A percentile compares a stretch with the other conserved stretches of the same genome.
These are phyloP conservation scores for Notothenia rossii DNA, from an alignment of 2,113 vertebrate species.

Conservation along the genomic window DNA sequence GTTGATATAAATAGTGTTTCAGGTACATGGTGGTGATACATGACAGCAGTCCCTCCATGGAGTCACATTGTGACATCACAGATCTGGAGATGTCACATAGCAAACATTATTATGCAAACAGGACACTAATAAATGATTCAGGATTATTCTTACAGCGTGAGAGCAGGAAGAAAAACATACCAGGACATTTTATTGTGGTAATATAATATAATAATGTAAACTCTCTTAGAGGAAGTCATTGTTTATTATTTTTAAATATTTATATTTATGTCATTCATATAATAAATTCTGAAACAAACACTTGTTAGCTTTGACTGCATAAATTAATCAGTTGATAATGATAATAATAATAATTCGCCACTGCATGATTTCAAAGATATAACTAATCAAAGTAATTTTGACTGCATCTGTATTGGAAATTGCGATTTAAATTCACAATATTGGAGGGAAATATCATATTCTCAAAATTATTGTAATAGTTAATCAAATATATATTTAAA, in stretches of 20 bases:
- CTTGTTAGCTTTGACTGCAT: neutral
- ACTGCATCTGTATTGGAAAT: too few relatives aligned
- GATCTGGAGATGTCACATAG: neutral
- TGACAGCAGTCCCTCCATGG: slow-evolving; percentile 3
- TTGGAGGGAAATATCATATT: too few relatives aligned
- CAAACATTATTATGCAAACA: neutral
- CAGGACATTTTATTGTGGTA: neutral
- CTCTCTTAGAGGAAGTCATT: neutral
- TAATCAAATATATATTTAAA: too few relatives aligned
- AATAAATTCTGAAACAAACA: neutral
- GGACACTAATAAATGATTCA: neutral
- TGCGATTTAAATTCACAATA: too few relatives aligned
- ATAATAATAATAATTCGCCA: too few relatives aligned
- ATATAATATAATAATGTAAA: neutral
- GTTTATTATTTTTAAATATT: neutral
- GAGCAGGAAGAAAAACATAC: neutral
- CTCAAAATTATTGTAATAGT: too few relatives aligned
- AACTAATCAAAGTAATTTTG: too few relatives aligned
- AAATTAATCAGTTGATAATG: too few relatives aligned
- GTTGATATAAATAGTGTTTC: slow-evolving; percentile 2
- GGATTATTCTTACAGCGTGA: neutral
- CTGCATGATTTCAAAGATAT: too few relatives aligned
- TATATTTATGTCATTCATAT: neutral
- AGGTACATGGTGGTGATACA: neutral
- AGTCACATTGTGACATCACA: neutral